Base-by-base conservation (phyloP, 1,140 invertebrate species). In the Drepana arcuata region DNA sequence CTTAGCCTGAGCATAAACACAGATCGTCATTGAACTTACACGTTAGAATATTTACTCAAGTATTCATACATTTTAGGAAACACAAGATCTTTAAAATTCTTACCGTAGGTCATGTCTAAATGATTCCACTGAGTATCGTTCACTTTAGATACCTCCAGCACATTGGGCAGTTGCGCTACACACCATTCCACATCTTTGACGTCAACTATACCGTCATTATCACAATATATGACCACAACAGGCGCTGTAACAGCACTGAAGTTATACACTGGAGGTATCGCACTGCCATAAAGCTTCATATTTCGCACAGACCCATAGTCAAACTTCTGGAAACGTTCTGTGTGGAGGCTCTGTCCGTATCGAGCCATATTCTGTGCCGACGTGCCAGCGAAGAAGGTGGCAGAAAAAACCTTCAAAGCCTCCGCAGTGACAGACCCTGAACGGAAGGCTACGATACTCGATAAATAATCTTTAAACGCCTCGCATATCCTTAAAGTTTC, bases 331-430 rank as follows among this genome's bases (percentile, higher is more conserved):
- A 87, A 87, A 9, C n/a, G n/a, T n/a, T n/a, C 29, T 3, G 47
- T 43, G 6, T 10, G 24, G 51, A 86, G 79, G n/a, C 67, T 80
- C 57, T 90, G 89, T 1, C 86, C 80, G 41, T 84, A 89, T 48
- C 88, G 85, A 16, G 89, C 78, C 4, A 94, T 71, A 48, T 91
- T 91, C 42, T 88, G 86, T 0, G 86, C 83, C 0, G 92, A 93
- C 1, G 91, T 87, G 1, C 92, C 92, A 14, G 90, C 89, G 0
- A 92, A 92, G 41, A 88, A 88, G 51, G 93, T 91, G 7, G 84
- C 83, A 14, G 90, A 61, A 14, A 65, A 14, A 0, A 33, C 21
- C 3, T 29, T 36, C 0, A 55, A 15, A 1, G 71, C 69, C 2
- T 62, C 34, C 9, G 50, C 49, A 1, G 41, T 46, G 11, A 72